Base-by-base conservation (phyloP, 1,140 invertebrate species). In the Marisa cornuarietis region DNA sequence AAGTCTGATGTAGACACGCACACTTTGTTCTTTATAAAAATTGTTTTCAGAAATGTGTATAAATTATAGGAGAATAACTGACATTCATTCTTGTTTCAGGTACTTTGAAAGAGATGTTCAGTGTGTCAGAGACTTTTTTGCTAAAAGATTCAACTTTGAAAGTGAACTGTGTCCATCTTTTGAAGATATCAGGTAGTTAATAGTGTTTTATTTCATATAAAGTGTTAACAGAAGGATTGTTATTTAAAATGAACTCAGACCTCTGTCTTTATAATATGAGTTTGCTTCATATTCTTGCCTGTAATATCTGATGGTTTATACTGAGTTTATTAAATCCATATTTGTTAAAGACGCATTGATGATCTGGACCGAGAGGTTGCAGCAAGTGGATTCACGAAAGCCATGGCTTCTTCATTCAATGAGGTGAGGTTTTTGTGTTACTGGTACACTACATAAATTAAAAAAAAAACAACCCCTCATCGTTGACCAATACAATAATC, bases 51-150 rank as follows among this genome's bases (percentile, higher is more conserved):
- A 42, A 42, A 42, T 42, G n/a, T 42, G 31, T 42, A 42, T 42
- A 42, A 42, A 42, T 42, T 42, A 42, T 42, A 42, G 31, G 31
- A 42, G 31, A 42, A 6, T 42, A 42, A 42, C 31, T 6, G 31
- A 42, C 7, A 58, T 79, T 66, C 77, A 49, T 61, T 78, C 79
- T 71, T 81, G 80, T 86, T 83, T 66, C 83, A 95, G 95, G 87
- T 96, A 96, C 92, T 99, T 99, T 91, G 94, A 99, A 79, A 93
- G 98, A 85, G 98, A 99, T 93, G 98, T 99, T 0, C 94, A 94
- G 69, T 99, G 98, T 90, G 93, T 99, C 20, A 93, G 95, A 81
- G 95, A 96, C 76, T 99, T 99, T 91, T 99, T 99, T 90, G 95
- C 94, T 87, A 94, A 95, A 90, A 93, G 96, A 77, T 99, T 99